Base-by-base conservation (phyloP, 1,140 invertebrate species). In the Delia radicum region DNA sequence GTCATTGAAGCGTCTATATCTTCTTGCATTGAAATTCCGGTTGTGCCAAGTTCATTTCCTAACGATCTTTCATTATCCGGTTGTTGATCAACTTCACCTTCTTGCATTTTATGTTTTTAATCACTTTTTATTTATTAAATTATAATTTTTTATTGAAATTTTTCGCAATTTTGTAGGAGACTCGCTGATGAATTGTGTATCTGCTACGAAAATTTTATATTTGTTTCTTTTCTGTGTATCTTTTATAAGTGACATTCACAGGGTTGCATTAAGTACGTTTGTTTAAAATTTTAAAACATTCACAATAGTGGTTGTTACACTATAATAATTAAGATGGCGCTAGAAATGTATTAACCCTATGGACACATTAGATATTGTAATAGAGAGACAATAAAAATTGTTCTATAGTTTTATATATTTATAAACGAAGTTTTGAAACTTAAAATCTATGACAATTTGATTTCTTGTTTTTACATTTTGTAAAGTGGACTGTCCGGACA, bases 141-240 rank as follows among this genome's bases (percentile, higher is more conserved):
- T 69, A 18, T 21, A 21, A 33, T 24, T 21, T 37, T 37, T 37
- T 63, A 0, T 10, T 13, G 7, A 8, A 24, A 24, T 69, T 69
- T 69, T 69, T 8, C 27, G 12, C 29, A 69, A 69, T 37, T 37
- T 33, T 33, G 24, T 27, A 15, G 18, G 65, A 33, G 65, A 69
- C 65, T 69, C 29, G 65, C 21, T 33, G 27, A 69, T 33, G 27
- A 65, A 65, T 65, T 65, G 31, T 69, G 65, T 69, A 69, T 69
- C 48, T 55, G 48, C 48, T 55, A 18, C 48, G 48, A 55, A 55
- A 55, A 55, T 21, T 21, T 55, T 55, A 21, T 21, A 21, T 55
- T 55, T n/a, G 18, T 55, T 55, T 18, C 24, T 42, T 24, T 55
- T 55, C 7, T n/a, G 0, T 55, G 48, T 21, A 55, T 55, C 48